Percentiles rank a stretch among this genome's conserved stretches.
phyloP scores from a whole-genome alignment of 1,140 invertebrate genomes.

The Archivesica marissinica region DNA sequence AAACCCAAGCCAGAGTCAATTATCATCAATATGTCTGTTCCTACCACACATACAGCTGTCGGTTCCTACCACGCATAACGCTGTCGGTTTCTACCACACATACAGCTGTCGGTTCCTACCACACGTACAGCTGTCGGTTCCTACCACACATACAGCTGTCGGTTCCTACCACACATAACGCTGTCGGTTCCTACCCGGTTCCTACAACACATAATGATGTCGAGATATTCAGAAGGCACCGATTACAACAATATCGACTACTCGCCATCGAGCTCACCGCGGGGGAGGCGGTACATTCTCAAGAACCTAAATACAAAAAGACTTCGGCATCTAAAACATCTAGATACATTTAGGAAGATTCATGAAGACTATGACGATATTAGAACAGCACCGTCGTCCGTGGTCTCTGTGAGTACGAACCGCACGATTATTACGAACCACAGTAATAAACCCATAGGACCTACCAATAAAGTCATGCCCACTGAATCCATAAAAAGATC shows the following conservation, averaged over 20 bases:
- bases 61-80: not conserved
- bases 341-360: constrained; percentile 7
- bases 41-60: too few relatives aligned
- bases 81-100: not conserved
- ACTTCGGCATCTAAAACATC: constrained; percentile 10
- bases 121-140: too few relatives aligned
- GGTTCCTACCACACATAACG: too few relatives aligned
- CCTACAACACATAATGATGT: constrained; percentile 32
- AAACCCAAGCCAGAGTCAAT: not conserved
- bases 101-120: too few relatives aligned
- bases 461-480: constrained; percentile 57
- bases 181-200: too few relatives aligned
- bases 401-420: not conserved
- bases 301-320: constrained; percentile 51
- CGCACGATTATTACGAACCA: not conserved
- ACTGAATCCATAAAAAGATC: not conserved
- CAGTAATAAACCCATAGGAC: constrained; percentile 29
- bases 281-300: constrained; percentile 45
- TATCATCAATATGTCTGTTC: not conserved
- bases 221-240: constrained; percentile 33
- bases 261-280: constrained; percentile 29
- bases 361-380: constrained; percentile 45
- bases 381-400: constrained; percentile 17
- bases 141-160: too few relatives aligned
- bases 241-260: not conserved